Evolutionary conservation across 1,140 invertebrate species (phyloP).

Genomic region (Trachymyrmex cornetzi): DNA sequence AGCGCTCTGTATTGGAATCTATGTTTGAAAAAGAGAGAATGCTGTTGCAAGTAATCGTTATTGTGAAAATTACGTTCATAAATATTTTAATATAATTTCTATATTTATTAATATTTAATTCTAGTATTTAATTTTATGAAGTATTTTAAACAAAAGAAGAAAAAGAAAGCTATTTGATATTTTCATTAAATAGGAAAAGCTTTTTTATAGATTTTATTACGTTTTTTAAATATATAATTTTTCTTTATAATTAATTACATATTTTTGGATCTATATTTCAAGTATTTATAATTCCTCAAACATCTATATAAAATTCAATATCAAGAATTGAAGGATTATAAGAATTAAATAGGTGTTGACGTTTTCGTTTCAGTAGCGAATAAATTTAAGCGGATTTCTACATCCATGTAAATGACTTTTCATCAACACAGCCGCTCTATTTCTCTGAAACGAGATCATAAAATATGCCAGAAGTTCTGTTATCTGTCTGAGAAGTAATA

Average conservation of each 20-base stretch:
- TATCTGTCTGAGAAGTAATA: conserved; percentile 2
- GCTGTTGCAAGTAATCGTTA: conserved; percentile 16
- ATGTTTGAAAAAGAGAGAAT: not conserved
- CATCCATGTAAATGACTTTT: conserved; percentile 39
- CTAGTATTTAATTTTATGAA: not conserved
- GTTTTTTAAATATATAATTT: not conserved
- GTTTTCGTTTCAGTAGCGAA: not conserved
- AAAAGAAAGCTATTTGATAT: not conserved
- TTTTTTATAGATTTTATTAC: not conserved
- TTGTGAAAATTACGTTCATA: not conserved
- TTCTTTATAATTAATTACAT: not conserved
- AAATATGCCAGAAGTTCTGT: not conserved
- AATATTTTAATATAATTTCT: not conserved
- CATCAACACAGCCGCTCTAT: conserved; percentile 30
- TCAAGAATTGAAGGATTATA: not conserved
- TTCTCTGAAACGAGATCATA: not conserved
- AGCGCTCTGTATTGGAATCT: not conserved
- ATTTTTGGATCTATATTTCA: not conserved
- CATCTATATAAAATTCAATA: conserved; percentile 10
- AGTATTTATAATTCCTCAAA: not conserved
- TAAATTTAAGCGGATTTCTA: conserved; percentile 24
- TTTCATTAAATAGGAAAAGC: not conserved
- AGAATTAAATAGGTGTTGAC: not conserved
- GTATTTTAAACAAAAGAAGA: conserved; percentile 29
- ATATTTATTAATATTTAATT: conserved; percentile 1